phyloP scores from a whole-genome alignment of 2,113 vertebrate species.

The Ginglymostoma cirratum region DNA sequence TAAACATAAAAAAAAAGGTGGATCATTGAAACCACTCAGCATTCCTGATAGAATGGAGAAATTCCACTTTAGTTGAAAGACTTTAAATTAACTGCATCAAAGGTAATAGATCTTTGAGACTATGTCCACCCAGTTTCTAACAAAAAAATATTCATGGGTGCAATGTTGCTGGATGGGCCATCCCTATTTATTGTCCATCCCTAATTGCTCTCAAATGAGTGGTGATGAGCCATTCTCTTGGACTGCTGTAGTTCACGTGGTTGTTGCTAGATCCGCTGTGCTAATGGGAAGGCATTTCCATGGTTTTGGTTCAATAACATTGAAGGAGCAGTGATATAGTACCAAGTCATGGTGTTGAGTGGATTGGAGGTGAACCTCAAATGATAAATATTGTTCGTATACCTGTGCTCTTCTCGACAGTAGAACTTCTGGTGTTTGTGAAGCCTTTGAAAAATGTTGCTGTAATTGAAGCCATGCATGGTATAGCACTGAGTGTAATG shows the following conservation, averaged over 20 bases:
- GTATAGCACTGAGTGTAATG: neutral
- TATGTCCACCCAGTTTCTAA: neutral
- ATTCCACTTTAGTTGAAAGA: neutral
- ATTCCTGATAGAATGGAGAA: neutral
- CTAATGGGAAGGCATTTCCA: neutral
- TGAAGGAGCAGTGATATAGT: neutral
- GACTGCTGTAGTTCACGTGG: neutral
- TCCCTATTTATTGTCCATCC: neutral
- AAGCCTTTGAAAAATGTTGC: neutral
- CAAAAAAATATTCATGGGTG: too few relatives aligned
- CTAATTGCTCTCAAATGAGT: neutral
- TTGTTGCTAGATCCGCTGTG: neutral
- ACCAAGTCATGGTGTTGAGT: neutral
- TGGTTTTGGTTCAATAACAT: neutral
- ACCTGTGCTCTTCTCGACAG: neutral
- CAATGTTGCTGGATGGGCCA: too few relatives aligned
- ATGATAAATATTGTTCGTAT: neutral
- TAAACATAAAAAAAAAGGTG: neutral
- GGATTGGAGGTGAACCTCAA: neutral
- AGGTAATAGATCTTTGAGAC: neutral
- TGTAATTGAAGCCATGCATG: neutral
- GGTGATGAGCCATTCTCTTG: neutral
- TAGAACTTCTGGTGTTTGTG: neutral
- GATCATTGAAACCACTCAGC: neutral
- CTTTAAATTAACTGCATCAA: neutral